Percentiles rank a stretch among this genome's conserved stretches.
These are phyloP conservation scores for Epinephelus coioides DNA, from an alignment of 2,797 vertebrate genomes.

Conservation along the genomic window DNA sequence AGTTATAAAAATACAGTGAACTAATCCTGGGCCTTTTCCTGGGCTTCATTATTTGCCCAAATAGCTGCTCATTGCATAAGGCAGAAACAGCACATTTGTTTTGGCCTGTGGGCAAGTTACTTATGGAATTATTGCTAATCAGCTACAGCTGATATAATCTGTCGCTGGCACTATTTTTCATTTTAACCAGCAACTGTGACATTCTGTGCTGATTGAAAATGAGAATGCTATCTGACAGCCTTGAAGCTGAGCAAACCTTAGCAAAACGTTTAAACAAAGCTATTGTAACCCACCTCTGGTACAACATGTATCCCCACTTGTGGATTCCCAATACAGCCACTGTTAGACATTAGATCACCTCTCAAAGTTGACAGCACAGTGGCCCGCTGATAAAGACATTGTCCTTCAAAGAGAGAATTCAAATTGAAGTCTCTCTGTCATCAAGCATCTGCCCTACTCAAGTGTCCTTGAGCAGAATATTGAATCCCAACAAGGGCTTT, in stretches of 20 bases:
- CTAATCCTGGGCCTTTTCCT: too few relatives aligned
- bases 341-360: conserved; percentile 9
- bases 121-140: neutral
- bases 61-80: too few relatives aligned
- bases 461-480: conserved; percentile 38
- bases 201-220: neutral
- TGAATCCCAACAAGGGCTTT: conserved; percentile 20
- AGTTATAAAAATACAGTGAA: too few relatives aligned
- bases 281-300: neutral
- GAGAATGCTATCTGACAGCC: neutral
- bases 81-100: neutral
- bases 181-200: conserved; percentile 2
- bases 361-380: conserved; percentile 10
- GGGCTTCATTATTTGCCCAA: too few relatives aligned
- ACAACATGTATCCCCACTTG: neutral
- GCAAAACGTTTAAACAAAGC: neutral
- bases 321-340: neutral
- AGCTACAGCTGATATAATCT: conserved; percentile 4
- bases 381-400: neutral
- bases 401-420: conserved; percentile 31
- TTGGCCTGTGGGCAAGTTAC: neutral
- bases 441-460: conserved; percentile 15
- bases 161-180: neutral
- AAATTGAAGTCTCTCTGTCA: conserved; percentile 28
- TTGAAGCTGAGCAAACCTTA: neutral